Evolutionary conservation across 2,113 vertebrate genomes (phyloP), one percentile per base, ranked within the genome.

Genomic region (Sebastes schlegelii): DNA sequence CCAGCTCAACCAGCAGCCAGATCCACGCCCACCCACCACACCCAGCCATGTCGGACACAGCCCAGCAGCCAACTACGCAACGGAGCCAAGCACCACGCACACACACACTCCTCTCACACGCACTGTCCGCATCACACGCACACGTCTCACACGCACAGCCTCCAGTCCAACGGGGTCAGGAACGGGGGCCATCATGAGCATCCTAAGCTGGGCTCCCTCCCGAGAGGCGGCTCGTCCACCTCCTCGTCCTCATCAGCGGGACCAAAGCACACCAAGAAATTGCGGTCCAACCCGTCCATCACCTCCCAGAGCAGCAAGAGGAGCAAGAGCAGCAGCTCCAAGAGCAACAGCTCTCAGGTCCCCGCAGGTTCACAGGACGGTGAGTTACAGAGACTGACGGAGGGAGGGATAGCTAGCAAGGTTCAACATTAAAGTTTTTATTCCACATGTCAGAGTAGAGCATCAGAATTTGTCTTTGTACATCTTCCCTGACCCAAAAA

Each of bases 301-400:
- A 96, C 96, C 92, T 98, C 97, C 92, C 98, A 98, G 92, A 90
- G 95, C 94, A 98, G 97, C 94, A 98, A 96, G 94, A 97, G 96
- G 88, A 98, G 97, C 93, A 98, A 97, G 92, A 92, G 95, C 89
- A 98, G 97, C 94, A 98, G 97, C 94, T 96, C 96, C 79, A 97
- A 97, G 74, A 97, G 97, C 0, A 94, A 96, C 77, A 95, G 96
- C 45, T 98, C 97, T 6, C 97, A 99, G 94, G 97, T 99, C 77
- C 98, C 98, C 57, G 96, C 95, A 17, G 97, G 98, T 89, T 96
- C 96, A 0, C 97, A 98, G 89, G 97, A 98, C 84, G 98, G 98
- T 99, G 93, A 95, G 96, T 58, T 1, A 23, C 52, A 34, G 42
- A 64, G 1, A 57, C 12, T 23, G 48, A 68, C 6, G 8, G 13